Conservation (phyloP, 2,888 invertebrate genomes). For the Spicauda simplicius region DNA sequence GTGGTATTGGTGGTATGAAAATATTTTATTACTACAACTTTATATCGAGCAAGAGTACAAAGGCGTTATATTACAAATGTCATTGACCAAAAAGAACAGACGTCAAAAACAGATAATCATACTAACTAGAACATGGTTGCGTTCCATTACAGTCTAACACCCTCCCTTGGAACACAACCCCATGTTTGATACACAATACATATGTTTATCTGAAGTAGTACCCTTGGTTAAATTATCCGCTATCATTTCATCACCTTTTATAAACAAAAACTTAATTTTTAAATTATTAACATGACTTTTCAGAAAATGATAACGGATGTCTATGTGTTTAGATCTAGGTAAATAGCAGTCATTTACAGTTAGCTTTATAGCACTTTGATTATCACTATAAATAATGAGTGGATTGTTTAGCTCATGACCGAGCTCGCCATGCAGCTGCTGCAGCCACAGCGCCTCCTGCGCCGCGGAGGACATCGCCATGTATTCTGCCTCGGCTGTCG, state of each 20-base stretch:
- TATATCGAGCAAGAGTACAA: too few relatives aligned
- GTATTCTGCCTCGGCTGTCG: constrained; percentile 39
- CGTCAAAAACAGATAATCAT: too few relatives aligned
- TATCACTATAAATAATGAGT: constrained; percentile 2
- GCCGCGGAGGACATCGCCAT: constrained; percentile 41
- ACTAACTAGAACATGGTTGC: too few relatives aligned
- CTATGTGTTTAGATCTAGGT: constrained; percentile 44
- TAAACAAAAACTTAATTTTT: not conserved
- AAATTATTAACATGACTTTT: not conserved
- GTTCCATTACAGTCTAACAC: too few relatives aligned
- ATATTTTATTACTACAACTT: too few relatives aligned
- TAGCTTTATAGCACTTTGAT: constrained; percentile 43
- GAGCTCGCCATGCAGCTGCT: constrained; percentile 42
- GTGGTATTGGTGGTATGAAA: too few relatives aligned
- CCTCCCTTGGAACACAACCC: not conserved
- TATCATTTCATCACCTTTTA: not conserved
- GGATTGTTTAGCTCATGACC: constrained; percentile 9
- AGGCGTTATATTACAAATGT: too few relatives aligned
- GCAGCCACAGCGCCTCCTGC: constrained; percentile 39
- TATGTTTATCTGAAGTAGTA: not conserved
- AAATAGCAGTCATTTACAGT: constrained; percentile 43
- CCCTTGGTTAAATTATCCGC: not conserved
- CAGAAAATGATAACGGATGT: constrained; percentile 2
- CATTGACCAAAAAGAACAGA: too few relatives aligned
- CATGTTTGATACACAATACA: not conserved